Base-by-base conservation (phyloP, 2,113 vertebrate genomes). In the Tichodroma muraria region DNA sequence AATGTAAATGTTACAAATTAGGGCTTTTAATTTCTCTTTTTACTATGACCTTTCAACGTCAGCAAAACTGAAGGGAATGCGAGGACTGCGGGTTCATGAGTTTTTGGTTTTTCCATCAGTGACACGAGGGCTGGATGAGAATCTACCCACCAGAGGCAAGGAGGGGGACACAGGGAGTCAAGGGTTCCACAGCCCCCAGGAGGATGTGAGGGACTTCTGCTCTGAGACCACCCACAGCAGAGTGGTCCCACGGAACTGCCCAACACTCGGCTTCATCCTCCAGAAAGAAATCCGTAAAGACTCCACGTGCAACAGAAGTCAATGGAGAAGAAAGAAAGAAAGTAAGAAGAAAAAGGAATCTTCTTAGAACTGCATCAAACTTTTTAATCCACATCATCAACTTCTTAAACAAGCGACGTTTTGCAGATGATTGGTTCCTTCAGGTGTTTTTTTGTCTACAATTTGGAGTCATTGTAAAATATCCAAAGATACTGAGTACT, bases 401-500 rank as follows among this genome's bases (percentile, higher is more conserved):
- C 95, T 97, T 97, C 97, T 97, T 96, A 97, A 72, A 49, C 15
- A 88, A 95, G 97, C 40, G 44, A 85, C 30, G 1, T 97, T 98
- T 98, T 97, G 93, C 97, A 97, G 94, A 96, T 70, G 59, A 92
- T 90, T 85, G 70, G 75, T 96, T 95, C 93, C 89, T 97, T 97
- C 96, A 94, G 96, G 94, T 97, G 95, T 88, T 90, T 93, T 95
- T 95, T 97, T 94, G 95, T 96, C 96, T 96, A 96, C 73, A 1
- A 15, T 97, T 96, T 92, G 95, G 97, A 97, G 94, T 93, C 85
- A 83, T 97, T 97, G 98, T 98, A 96, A 98, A 97, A 96, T 97
- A 98, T 97, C 99, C 99, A 99, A 99, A 99, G 99, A 99, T 98
- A 97, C 97, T 93, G 96, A 98, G 97, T 98, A 98, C 98, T 98